Evolutionary conservation across 2,797 vertebrate species (phyloP).

Genomic region (Vespertilio murinus): DNA sequence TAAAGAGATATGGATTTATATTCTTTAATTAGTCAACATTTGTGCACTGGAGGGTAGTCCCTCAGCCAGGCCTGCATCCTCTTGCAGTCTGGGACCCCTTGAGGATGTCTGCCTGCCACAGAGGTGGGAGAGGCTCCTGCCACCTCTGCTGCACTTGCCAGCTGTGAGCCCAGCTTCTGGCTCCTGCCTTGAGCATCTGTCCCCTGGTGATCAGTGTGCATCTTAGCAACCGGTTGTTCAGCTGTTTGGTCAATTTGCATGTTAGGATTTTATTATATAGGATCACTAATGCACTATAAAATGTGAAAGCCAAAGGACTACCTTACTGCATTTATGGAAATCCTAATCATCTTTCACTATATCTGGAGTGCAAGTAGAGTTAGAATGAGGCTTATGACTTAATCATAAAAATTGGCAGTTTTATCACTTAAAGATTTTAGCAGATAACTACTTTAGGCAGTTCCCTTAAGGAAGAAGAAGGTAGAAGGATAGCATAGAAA

Average conservation of each 20-base stretch:
- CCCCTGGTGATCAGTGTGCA: no score
- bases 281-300: neutral
- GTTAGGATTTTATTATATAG: no score
- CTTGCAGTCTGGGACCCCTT: no score
- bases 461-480: neutral
- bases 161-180: no score
- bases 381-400: neutral
- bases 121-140: no score
- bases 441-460: neutral
- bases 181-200: no score
- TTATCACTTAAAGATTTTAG: neutral
- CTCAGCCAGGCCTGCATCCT: no score
- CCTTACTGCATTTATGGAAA: neutral
- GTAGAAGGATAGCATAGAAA: neutral
- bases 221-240: no score
- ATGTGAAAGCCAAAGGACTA: neutral
- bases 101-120: no score
- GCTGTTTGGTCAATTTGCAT: no score
- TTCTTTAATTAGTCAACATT: neutral
- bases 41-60: no score
- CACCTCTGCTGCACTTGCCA: no score
- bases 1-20: neutral
- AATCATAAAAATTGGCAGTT: neutral
- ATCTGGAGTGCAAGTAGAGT: neutral
- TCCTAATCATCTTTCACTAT: neutral